Conservation (phyloP, 1,140 invertebrate genomes). For the Lamellibrachia luymesi region DNA sequence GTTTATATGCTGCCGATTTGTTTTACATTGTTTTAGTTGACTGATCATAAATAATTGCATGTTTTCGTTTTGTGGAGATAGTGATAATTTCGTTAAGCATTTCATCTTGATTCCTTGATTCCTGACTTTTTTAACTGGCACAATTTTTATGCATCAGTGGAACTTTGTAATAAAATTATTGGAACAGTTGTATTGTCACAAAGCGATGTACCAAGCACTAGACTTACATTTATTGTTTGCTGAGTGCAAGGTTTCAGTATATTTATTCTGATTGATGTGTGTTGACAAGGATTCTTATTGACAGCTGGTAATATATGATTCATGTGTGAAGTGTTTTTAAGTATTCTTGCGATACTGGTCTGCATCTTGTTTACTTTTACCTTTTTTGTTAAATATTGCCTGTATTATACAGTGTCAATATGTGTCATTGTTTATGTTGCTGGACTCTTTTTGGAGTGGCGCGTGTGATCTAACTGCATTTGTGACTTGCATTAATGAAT, state of each 20-base stretch:
- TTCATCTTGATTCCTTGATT: not conserved
- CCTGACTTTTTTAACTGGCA: not conserved
- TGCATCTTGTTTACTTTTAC: not conserved
- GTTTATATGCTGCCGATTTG: not conserved
- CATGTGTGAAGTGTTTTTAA: not conserved
- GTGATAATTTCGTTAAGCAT: no score
- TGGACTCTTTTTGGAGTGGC: not conserved
- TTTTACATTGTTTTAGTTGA: not conserved
- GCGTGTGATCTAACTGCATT: not conserved
- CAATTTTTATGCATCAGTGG: not conserved
- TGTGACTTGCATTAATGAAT: not conserved
- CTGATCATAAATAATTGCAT: not conserved
- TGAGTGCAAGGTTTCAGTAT: not conserved
- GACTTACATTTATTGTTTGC: not conserved
- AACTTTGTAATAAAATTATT: not conserved
- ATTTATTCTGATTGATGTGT: not conserved
- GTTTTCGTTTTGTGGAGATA: no score
- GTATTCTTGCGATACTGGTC: not conserved
- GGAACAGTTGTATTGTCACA: not conserved
- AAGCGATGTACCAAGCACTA: not conserved
- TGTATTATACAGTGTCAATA: not conserved
- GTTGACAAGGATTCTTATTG: not conserved
- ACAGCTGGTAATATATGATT: not conserved
- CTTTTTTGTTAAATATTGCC: not conserved
- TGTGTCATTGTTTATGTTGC: not conserved